A percentile compares a stretch with the other conserved stretches of the same genome.
Conservation (phyloP, 1,140 invertebrate genomes). For the Drosophila orosa region DNA sequence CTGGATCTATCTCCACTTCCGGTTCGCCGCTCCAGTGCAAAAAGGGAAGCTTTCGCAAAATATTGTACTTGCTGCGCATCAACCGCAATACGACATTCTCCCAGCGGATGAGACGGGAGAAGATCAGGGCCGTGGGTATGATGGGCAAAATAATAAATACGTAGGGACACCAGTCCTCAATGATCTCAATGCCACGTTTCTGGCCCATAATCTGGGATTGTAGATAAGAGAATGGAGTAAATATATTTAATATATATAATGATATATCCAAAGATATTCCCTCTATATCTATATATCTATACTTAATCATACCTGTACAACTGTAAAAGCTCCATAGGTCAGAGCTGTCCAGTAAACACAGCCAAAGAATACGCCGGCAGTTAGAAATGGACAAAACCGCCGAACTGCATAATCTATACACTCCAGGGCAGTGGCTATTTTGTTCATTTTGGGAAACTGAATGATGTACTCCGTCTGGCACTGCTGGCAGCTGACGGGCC, state of each 20-base stretch:
- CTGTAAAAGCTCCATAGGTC: conserved; percentile 97
- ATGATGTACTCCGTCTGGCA: conserved; percentile 98
- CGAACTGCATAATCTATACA: conserved; percentile 93
- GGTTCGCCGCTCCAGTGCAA: conserved; percentile 16
- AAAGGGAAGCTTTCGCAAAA: conserved; percentile 87
- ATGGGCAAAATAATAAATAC: conserved; percentile 95
- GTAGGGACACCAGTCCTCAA: conserved; percentile 97
- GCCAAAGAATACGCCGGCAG: conserved; percentile 94
- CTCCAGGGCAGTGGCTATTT: conserved; percentile 92
- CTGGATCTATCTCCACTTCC: background rate
- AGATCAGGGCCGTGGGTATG: conserved; percentile 95
- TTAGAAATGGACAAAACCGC: conserved; percentile 95
- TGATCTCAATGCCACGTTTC: conserved; percentile 94
- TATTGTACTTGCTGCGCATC: conserved; percentile 87
- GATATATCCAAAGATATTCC: background rate
- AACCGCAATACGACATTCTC: conserved; percentile 94
- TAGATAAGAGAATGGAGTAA: too few species aligned
- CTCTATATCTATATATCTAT: background rate
- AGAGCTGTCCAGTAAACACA: conserved; percentile 98
- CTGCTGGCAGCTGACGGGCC: conserved; percentile 95
- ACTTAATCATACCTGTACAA: conserved; percentile 87
- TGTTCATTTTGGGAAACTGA: conserved; percentile 94
- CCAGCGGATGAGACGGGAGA: conserved; percentile 96
- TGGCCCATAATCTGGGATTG: conserved; percentile 91
- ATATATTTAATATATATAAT: background rate